Evolutionary conservation across 2,888 invertebrate species (phyloP).

Genomic region (Cataglyphis rosenhaueri): DNA sequence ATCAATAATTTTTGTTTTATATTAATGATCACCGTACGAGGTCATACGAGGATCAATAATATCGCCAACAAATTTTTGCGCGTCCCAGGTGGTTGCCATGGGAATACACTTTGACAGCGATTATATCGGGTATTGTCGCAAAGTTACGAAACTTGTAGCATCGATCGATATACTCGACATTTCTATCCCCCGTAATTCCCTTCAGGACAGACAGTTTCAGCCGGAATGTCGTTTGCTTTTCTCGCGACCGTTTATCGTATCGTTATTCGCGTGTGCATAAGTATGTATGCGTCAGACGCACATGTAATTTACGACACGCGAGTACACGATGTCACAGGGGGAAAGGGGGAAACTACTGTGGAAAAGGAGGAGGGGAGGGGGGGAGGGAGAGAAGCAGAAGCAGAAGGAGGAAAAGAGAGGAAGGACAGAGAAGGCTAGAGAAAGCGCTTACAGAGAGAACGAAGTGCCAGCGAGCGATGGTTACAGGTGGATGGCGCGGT

Average conservation of each 20-base stretch:
- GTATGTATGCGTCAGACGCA: constrained; percentile 56
- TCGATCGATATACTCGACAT: constrained; percentile 20
- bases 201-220: constrained; percentile 6
- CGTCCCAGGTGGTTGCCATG: background rate
- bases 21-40: background rate
- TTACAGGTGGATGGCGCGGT: constrained; percentile 67
- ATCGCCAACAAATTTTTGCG: constrained; percentile 13
- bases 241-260: constrained; percentile 43
- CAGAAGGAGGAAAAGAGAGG: constrained; percentile 6
- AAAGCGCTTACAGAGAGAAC: constrained; percentile 11
- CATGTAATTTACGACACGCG: constrained; percentile 68
- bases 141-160: constrained; percentile 21
- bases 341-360: constrained; percentile 8
- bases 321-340: constrained; percentile 62
- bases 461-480: constrained; percentile 58
- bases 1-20: constrained; percentile 1
- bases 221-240: constrained; percentile 18
- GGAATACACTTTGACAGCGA: constrained; percentile 13
- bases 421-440: background rate
- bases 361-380: constrained; percentile 7
- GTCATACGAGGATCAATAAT: background rate
- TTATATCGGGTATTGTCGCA: background rate
- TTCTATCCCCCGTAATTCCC: constrained; percentile 38
- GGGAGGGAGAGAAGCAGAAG: constrained; percentile 21
- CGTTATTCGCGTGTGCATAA: constrained; percentile 42